Base-by-base conservation (phyloP, 2,888 invertebrate genomes). In the Girardia tigrina region DNA sequence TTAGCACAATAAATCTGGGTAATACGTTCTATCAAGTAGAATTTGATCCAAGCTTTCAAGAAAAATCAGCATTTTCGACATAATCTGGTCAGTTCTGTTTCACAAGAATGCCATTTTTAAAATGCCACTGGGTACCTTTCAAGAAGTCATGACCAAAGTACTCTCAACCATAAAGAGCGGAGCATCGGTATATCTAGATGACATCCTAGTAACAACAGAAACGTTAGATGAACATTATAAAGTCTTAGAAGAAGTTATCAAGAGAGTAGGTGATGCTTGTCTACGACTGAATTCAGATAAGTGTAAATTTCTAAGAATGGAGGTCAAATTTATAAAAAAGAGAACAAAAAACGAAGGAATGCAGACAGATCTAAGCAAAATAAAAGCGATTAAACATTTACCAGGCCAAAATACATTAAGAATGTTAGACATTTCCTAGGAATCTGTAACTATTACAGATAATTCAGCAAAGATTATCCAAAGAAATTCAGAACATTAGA, bases 51-150 rank as follows among this genome's bases (percentile, higher is more conserved):
- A 71, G 26, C 0, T 23, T 16, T 70, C 71, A 29, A 29, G 42
- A 42, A 26, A 78, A 78, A 29, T 78, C 77, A n/a, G 77, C 76
- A 28, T 78, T 79, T n/a, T 14, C 14, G n/a, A n/a, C n/a, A n/a
- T 42, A 42, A 14, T 42, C 42, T n/a, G 42, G 42, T 12, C 14
- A 42, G 42, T 14, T 12, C 14, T 42, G 14, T 14, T 42, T 42
- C n/a, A 12, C 14, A 42, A n/a, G 12, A n/a, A n/a, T n/a, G n/a
- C n/a, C n/a, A n/a, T n/a, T n/a, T n/a, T n/a, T n/a, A n/a, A n/a
- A n/a, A n/a, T n/a, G n/a, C n/a, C n/a, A n/a, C n/a, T n/a, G n/a
- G n/a, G n/a, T n/a, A n/a, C n/a, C n/a, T n/a, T n/a, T n/a, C n/a
- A n/a, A n/a, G n/a, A n/a, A n/a, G n/a, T n/a, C n/a, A n/a, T n/a